Evolutionary conservation across 2,797 vertebrate genomes (phyloP).

Genomic region (Neosalanx taihuensis): DNA sequence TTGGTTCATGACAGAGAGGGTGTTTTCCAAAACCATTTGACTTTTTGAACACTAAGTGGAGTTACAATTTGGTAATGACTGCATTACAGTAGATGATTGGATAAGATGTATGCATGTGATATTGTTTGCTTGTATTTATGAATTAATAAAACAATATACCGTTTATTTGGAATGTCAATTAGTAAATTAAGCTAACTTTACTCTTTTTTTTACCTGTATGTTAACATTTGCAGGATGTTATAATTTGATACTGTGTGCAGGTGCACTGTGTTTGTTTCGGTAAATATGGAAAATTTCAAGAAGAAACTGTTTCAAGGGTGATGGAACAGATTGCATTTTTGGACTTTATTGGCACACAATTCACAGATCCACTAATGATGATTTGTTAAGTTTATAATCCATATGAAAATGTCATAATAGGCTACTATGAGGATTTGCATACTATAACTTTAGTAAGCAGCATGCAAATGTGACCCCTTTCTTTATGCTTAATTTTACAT

Average conservation of each 20-base stretch:
- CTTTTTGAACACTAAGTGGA: too few species aligned
- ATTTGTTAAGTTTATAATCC: not conserved
- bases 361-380: not conserved
- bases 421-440: too few species aligned
- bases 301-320: not conserved
- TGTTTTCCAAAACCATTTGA: conserved; percentile 8
- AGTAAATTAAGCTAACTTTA: too few species aligned
- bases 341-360: not conserved
- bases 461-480: too few species aligned
- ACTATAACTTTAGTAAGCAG: too few species aligned
- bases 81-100: too few species aligned
- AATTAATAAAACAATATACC: too few species aligned
- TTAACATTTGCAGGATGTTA: not conserved
- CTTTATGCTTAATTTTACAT: too few species aligned
- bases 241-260: not conserved
- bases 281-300: not conserved
- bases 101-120: too few species aligned
- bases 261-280: not conserved
- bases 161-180: not conserved
- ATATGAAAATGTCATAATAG: not conserved
- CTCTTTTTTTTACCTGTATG: not conserved
- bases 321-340: not conserved
- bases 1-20: conserved; percentile 20
- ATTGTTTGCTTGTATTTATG: too few species aligned
- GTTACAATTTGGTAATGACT: too few species aligned